These are phyloP conservation scores for Drosophila nasuta DNA, from an alignment of 1,140 invertebrate species.

Conservation along the genomic window DNA sequence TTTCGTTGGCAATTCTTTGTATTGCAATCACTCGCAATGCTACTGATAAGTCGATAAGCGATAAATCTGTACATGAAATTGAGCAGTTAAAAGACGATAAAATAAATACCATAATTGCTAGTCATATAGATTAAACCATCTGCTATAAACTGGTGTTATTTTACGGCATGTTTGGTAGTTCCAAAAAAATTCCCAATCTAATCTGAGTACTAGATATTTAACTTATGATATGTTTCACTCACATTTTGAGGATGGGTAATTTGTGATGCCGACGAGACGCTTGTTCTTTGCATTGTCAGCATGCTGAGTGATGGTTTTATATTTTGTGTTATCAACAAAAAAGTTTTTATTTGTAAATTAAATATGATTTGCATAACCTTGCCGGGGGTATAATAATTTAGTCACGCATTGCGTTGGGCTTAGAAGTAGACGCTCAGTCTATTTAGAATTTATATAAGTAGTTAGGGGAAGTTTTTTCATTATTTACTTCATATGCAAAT, in stretches of 20 bases:
- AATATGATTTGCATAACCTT: constrained; percentile 1
- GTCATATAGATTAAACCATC: constrained; percentile 12
- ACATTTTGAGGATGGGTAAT: neutral
- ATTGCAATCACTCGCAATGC: neutral
- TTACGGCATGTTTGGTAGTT: neutral
- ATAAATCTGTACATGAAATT: constrained; percentile 21
- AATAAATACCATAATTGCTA: neutral
- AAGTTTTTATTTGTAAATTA: neutral
- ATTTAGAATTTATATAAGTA: neutral
- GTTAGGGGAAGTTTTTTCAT: neutral
- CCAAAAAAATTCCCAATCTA: no score
- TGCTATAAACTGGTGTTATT: neutral
- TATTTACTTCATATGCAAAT: no score
- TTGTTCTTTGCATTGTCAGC: neutral
- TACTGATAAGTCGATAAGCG: constrained; percentile 18
- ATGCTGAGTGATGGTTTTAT: neutral
- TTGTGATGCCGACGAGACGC: neutral
- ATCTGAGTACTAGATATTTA: no score
- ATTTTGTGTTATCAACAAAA: no score
- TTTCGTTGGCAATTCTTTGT: neutral
- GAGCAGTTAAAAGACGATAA: neutral
- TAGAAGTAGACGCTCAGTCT: neutral
- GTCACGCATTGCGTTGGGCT: neutral
- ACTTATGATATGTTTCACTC: neutral
- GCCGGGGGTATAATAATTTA: neutral